Percentiles rank a stretch among this genome's conserved stretches.
phyloP scores from a whole-genome alignment of 2,797 vertebrate species.

The Darevskia nairensis region DNA sequence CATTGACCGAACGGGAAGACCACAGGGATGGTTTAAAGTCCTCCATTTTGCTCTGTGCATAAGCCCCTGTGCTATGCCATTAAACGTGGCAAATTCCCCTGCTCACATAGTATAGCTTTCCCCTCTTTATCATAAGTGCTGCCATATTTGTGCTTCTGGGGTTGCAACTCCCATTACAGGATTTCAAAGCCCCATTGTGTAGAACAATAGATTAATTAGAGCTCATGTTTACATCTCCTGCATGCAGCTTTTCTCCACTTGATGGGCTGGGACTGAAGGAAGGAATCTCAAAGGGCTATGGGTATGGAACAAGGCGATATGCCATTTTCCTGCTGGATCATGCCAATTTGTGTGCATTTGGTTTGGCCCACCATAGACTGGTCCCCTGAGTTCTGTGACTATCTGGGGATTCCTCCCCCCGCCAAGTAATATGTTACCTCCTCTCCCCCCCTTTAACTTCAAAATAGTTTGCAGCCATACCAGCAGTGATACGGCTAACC shows the following conservation, averaged over 20 bases:
- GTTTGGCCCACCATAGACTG: constrained; percentile 20
- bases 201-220: neutral
- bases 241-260: neutral
- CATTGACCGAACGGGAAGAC: constrained; percentile 6
- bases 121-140: neutral
- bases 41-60: neutral
- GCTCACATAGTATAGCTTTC: rapidly evolving
- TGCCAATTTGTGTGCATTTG: neutral
- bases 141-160: neutral
- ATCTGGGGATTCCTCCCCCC: constrained; percentile 17
- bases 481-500: constrained; percentile 38
- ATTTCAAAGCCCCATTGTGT: neutral
- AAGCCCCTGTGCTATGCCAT: neutral
- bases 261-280: neutral
- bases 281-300: neutral
- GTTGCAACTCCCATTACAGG: neutral
- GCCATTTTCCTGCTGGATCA: rapidly evolving
- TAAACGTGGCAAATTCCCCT: constrained; percentile 17
- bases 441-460: neutral
- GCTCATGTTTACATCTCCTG: neutral
- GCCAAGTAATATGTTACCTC: constrained; percentile 8
- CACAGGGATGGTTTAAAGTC: constrained; percentile 43
- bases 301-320: rapidly evolving
- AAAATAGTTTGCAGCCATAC: constrained; percentile 7
- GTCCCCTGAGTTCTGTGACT: rapidly evolving